phyloP scores from a whole-genome alignment of 2,113 vertebrate species.

The Noturus placidus region DNA sequence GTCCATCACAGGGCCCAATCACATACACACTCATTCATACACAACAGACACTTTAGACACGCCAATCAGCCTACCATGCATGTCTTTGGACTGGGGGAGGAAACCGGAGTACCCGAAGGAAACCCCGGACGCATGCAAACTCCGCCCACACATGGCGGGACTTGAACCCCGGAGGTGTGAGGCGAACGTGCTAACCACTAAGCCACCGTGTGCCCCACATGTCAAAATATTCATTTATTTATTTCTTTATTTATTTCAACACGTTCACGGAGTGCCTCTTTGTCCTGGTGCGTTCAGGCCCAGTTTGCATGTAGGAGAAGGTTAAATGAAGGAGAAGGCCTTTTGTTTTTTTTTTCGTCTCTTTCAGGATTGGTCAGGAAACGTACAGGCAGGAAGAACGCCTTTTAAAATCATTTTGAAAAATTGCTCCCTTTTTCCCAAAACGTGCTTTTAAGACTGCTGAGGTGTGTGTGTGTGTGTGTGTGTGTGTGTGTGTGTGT shows the following conservation, averaged over 20 bases:
- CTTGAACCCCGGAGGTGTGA: too few relatives aligned
- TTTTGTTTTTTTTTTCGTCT: slow-evolving; percentile 24
- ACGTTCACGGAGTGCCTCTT: background rate
- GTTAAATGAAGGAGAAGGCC: background rate
- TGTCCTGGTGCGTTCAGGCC: background rate
- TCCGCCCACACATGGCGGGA: too few relatives aligned
- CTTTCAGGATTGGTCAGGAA: slow-evolving; percentile 37
- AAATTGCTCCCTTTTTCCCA: slow-evolving; percentile 28
- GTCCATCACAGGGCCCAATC: too few relatives aligned
- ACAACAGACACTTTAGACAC: too few relatives aligned
- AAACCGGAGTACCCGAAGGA: too few relatives aligned
- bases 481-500: slow-evolving; percentile 11
- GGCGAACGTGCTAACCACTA: too few relatives aligned
- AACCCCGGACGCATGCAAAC: too few relatives aligned
- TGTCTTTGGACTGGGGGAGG: too few relatives aligned
- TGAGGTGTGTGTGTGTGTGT: slow-evolving; percentile 30
- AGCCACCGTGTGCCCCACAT: too few relatives aligned
- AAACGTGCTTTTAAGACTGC: slow-evolving; percentile 42
- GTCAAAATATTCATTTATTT: background rate
- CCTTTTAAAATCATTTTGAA: slow-evolving; percentile 38
- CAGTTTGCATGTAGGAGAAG: background rate
- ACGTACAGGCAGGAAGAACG: slow-evolving; percentile 45
- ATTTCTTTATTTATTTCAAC: background rate
- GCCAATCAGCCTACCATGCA: too few relatives aligned
- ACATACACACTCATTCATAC: too few relatives aligned